Percentiles rank a stretch among this genome's conserved stretches.
Conservation (phyloP, 2,113 vertebrate genomes). For the Mohoua ochrocephala region DNA sequence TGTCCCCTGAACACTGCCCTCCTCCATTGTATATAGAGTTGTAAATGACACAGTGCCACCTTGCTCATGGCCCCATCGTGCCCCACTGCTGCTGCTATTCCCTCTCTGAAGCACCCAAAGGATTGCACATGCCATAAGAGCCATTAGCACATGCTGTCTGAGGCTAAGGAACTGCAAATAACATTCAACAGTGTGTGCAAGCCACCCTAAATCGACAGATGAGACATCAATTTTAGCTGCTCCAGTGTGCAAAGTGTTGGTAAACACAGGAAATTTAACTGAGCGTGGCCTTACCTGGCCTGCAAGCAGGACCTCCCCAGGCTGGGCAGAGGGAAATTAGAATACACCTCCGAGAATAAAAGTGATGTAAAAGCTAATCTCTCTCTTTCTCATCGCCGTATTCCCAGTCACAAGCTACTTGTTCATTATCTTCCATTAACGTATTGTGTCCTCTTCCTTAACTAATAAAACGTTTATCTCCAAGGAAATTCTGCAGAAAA, state of each 20-base stretch:
- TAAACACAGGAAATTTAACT: not conserved
- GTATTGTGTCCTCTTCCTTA: not conserved
- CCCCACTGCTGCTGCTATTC: not conserved
- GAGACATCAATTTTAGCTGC: not conserved
- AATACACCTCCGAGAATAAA: not conserved
- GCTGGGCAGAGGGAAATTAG: not conserved
- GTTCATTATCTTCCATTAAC: slow-evolving; percentile 2
- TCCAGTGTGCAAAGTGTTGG: not conserved
- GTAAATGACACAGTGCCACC: not conserved
- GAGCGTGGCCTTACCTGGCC: not conserved
- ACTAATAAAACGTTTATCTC: slow-evolving; percentile 48
- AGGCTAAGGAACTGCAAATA: not conserved
- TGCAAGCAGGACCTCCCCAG: not conserved
- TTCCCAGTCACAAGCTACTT: not conserved
- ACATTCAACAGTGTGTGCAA: not conserved
- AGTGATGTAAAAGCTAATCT: not conserved
- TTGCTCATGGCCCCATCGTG: not conserved
- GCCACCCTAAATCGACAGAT: accelerated
- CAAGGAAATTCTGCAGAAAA: slow-evolving; percentile 31
- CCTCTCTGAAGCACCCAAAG: not conserved
- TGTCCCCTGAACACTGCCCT: not conserved
- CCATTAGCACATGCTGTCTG: not conserved
- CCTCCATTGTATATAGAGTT: accelerated
- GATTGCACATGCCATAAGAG: accelerated
- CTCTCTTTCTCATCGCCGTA: not conserved